phyloP scores from a whole-genome alignment of 2,113 vertebrate genomes.

The Ploceus nigricollis region DNA sequence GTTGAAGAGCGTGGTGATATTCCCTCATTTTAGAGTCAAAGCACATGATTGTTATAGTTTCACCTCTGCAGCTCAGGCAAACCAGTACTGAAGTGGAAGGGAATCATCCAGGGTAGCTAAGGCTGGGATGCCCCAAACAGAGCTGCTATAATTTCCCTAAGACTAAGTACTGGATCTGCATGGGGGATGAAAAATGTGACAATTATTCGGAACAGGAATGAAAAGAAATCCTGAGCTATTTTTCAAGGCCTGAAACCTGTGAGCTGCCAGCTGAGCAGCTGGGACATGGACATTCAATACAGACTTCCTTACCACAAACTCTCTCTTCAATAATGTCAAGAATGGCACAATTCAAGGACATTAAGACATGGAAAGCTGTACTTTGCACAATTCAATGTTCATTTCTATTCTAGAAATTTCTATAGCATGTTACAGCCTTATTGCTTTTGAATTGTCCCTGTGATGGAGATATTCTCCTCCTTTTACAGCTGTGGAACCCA shows the following conservation, averaged over 20 bases:
- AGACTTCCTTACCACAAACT: background rate
- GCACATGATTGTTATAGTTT: background rate
- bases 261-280: background rate
- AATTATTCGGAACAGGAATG: background rate
- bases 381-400: background rate
- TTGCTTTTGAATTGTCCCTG: background rate
- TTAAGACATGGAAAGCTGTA: background rate
- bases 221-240: background rate
- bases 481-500: background rate
- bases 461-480: background rate
- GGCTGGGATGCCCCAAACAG: background rate
- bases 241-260: background rate
- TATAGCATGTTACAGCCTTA: background rate
- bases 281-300: background rate
- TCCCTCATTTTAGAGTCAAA: background rate
- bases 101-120: background rate
- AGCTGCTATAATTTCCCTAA: background rate
- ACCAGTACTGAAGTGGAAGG: background rate
- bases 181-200: background rate
- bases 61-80: background rate
- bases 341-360: background rate
- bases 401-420: background rate
- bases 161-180: background rate
- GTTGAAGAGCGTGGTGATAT: background rate
- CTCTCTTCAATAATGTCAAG: background rate